Percentiles rank a stretch among this genome's conserved stretches.
Conservation (phyloP, 92 coral and sea anemone species). For the Phenganax subtilis region DNA sequence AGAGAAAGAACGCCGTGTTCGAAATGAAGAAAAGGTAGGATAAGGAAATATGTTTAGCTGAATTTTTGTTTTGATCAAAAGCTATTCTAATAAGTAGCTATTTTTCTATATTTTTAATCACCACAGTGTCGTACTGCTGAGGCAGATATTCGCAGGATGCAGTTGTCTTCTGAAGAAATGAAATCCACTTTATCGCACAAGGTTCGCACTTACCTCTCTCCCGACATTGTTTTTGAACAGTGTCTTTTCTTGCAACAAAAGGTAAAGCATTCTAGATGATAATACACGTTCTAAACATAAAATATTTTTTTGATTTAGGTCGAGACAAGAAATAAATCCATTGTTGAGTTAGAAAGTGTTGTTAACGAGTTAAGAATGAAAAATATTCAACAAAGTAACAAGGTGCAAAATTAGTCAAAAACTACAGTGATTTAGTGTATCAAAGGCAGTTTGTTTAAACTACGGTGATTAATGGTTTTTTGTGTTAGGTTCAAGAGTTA, state of each 20-base stretch:
- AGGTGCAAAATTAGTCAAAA: neutral
- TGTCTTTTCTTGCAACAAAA: too few relatives aligned
- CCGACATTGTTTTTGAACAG: too few relatives aligned
- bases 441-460: neutral
- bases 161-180: constrained; percentile 18
- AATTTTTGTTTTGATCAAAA: neutral
- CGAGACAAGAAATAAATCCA: constrained; percentile 21
- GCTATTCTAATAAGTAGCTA: too few relatives aligned
- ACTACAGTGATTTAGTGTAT: neutral
- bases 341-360: constrained; percentile 19
- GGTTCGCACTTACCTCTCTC: neutral
- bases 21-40: constrained; percentile 20
- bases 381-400: constrained; percentile 16
- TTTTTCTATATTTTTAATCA: neutral
- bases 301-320: neutral
- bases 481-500: constrained; percentile 21
- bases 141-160: constrained; percentile 22
- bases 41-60: neutral
- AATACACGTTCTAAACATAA: too few relatives aligned
- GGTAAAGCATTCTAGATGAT: too few relatives aligned
- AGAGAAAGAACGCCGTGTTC: constrained; percentile 32
- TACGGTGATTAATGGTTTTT: neutral
- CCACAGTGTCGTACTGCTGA: constrained; percentile 16
- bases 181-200: constrained; percentile 23
- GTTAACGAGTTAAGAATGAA: constrained; percentile 27